phyloP scores from a whole-genome alignment of 2,797 vertebrate genomes.

The Pseudochirops cupreus region DNA sequence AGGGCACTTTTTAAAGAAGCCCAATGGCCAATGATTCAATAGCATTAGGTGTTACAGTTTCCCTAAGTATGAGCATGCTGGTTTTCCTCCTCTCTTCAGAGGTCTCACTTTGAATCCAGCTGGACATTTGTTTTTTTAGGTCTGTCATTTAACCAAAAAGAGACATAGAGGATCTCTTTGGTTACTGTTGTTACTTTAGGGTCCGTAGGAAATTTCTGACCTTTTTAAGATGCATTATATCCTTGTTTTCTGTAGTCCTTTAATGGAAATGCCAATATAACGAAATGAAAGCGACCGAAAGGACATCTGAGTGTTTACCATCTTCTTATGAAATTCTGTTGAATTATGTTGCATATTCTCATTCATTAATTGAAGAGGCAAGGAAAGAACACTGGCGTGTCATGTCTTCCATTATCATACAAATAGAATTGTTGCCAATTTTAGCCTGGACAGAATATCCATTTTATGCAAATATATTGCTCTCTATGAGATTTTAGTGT shows the following conservation, averaged over 20 bases:
- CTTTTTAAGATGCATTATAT: slow-evolving; percentile 47
- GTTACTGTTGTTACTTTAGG: slow-evolving; percentile 54
- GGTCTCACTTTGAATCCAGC: background rate
- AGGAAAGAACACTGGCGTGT: slow-evolving; percentile 2
- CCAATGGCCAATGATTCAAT: background rate
- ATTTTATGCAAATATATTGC: slow-evolving; percentile 32
- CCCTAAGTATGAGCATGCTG: background rate
- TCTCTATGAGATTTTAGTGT: background rate
- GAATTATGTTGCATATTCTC: slow-evolving; percentile 20
- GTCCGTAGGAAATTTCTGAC: slow-evolving; percentile 22
- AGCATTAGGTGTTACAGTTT: background rate
- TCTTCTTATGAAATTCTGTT: slow-evolving; percentile 40
- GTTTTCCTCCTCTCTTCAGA: background rate
- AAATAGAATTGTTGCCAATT: slow-evolving; percentile 29
- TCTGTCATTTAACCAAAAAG: slow-evolving; percentile 6
- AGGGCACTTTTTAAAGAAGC: background rate
- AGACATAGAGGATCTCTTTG: background rate
- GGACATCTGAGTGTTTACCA: slow-evolving; percentile 24
- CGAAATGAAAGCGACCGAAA: slow-evolving; percentile 43
- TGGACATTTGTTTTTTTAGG: slow-evolving; percentile 26
- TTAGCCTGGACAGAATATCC: slow-evolving; percentile 31
- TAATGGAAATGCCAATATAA: slow-evolving; percentile 38
- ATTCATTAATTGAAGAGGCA: slow-evolving; percentile 23
- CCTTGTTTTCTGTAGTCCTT: slow-evolving; percentile 38
- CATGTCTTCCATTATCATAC: slow-evolving; percentile 40